phyloP scores from a whole-genome alignment of 2,797 vertebrate species.

The Coccyzus lansbergi region DNA sequence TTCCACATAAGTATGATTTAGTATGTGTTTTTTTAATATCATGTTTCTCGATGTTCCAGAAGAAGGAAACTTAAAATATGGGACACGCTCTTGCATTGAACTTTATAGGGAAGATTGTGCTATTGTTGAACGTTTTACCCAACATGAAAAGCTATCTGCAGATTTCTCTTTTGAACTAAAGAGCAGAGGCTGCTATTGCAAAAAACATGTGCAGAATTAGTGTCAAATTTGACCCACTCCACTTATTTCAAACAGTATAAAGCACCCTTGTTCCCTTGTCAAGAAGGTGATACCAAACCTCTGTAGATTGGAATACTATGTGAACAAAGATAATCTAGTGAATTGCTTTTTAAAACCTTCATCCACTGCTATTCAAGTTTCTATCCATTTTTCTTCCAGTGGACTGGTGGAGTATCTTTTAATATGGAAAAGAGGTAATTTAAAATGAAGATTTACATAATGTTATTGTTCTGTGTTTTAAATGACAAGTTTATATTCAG shows the following conservation, averaged over 20 bases:
- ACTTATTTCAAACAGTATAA: neutral
- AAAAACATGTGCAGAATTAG: rapidly evolving
- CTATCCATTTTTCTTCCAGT: neutral
- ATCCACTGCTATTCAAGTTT: neutral
- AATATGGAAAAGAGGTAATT: neutral
- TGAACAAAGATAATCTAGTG: neutral
- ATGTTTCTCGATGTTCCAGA: neutral
- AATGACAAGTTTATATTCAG: neutral
- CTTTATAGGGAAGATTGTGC: neutral
- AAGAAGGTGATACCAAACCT: neutral
- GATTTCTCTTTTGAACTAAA: neutral
- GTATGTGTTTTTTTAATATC: neutral
- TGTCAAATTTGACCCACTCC: neutral
- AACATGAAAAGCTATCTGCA: neutral
- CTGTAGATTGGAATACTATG: neutral
- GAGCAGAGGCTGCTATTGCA: neutral
- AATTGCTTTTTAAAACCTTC: neutral
- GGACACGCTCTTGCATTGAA: neutral
- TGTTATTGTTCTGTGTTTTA: neutral
- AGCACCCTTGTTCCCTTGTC: neutral
- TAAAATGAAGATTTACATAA: neutral
- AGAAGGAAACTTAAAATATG: neutral
- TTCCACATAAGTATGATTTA: neutral
- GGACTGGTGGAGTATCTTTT: neutral
- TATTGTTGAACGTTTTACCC: neutral